A percentile compares a stretch with the other conserved stretches of the same genome.
Evolutionary conservation across 2,113 vertebrate genomes (phyloP).

Genomic region (Brachypteracias leptosomus): DNA sequence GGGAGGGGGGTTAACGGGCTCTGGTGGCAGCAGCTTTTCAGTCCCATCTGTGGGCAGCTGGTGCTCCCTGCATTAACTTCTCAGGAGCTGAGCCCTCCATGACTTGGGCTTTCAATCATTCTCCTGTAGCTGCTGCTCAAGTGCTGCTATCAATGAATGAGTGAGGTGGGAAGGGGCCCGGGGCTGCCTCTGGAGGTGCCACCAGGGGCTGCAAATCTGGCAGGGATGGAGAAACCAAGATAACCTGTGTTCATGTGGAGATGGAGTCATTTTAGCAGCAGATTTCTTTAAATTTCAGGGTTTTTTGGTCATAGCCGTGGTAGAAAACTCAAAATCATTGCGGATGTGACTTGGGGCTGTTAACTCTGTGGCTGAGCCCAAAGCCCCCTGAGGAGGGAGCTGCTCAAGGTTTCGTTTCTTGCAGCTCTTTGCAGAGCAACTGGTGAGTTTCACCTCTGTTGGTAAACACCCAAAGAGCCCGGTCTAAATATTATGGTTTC

Average conservation of each 20-base stretch:
- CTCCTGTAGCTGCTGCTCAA: not conserved
- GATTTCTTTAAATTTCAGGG: not conserved
- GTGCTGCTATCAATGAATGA: not conserved
- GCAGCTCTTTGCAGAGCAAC: not conserved
- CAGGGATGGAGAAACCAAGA: not conserved
- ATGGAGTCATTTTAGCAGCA: not conserved
- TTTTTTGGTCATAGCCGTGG: not conserved
- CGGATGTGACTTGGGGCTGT: not conserved
- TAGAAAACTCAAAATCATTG: not conserved
- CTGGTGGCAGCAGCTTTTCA: not conserved
- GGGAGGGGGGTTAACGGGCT: not conserved
- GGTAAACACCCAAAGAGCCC: not conserved
- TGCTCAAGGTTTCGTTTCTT: not conserved
- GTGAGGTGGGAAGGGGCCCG: not conserved
- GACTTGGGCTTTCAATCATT: not conserved
- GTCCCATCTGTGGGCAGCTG: rapidly evolving
- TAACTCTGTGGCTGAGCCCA: not conserved
- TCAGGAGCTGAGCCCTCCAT: not conserved
- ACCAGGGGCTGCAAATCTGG: not conserved
- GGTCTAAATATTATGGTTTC: not conserved
- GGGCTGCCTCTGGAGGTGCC: not conserved
- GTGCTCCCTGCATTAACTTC: not conserved
- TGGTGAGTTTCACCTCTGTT: not conserved
- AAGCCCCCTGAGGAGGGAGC: not conserved
- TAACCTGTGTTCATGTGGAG: not conserved